phyloP scores from a whole-genome alignment of 2,797 vertebrate genomes.

The Toxotes lorentzi region DNA sequence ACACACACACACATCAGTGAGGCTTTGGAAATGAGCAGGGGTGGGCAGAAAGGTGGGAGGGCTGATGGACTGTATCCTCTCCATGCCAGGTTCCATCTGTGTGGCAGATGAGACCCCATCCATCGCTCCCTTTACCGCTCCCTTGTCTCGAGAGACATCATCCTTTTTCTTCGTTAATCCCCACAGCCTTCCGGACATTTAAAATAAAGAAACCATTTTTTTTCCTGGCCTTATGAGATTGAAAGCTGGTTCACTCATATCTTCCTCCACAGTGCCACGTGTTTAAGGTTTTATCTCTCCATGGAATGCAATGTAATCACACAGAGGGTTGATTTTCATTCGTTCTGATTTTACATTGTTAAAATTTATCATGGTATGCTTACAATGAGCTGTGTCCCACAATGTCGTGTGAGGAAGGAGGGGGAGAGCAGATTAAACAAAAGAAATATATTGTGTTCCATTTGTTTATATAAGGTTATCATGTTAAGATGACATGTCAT shows the following conservation, averaged over 20 bases:
- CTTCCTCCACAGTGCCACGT: slow-evolving; percentile 1
- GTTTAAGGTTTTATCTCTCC: slow-evolving; percentile 22
- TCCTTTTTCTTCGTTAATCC: slow-evolving; percentile 59
- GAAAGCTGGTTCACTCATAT: slow-evolving; percentile 20
- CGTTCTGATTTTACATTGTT: slow-evolving; percentile 11
- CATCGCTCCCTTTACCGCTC: slow-evolving; percentile 24
- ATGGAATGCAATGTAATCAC: slow-evolving; percentile 7
- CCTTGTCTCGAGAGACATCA: slow-evolving; percentile 56
- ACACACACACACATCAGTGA: slow-evolving; percentile 22
- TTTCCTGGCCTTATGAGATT: slow-evolving; percentile 31
- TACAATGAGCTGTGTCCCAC: not conserved
- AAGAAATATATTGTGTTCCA: not conserved
- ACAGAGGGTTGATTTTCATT: slow-evolving; percentile 20
- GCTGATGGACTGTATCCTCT: slow-evolving; percentile 66
- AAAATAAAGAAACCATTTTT: slow-evolving; percentile 37
- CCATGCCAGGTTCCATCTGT: slow-evolving; percentile 75
- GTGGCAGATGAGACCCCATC: slow-evolving; percentile 67
- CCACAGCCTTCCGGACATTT: slow-evolving; percentile 71
- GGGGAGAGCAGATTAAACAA: not conserved
- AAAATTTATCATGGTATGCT: slow-evolving; percentile 8
- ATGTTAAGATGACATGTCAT: no score
- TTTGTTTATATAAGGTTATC: not conserved
- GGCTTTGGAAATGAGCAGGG: slow-evolving; percentile 32
- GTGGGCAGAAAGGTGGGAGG: slow-evolving; percentile 63
- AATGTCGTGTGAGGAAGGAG: not conserved